A percentile compares a stretch with the other conserved stretches of the same genome.
These are phyloP conservation scores for Avahi laniger DNA, from an alignment of 2,797 vertebrate genomes.

Conservation along the genomic window DNA sequence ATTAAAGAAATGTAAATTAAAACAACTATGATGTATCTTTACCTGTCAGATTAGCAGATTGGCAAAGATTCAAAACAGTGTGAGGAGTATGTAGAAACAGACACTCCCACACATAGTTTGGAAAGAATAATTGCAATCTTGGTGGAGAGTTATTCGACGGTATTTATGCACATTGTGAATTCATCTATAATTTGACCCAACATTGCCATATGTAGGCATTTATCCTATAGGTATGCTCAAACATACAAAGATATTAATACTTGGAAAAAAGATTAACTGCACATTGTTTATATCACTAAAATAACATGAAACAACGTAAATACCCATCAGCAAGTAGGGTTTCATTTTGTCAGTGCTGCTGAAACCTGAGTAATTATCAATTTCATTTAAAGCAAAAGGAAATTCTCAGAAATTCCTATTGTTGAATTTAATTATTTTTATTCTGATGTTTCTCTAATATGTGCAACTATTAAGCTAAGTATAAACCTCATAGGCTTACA, in stretches of 20 bases:
- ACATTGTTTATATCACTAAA: slow-evolving; percentile 13
- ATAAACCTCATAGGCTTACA: not conserved
- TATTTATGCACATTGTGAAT: slow-evolving; percentile 4
- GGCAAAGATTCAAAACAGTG: not conserved
- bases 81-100: not conserved
- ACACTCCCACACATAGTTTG: not conserved
- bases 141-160: not conserved
- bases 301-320: not conserved
- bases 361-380: not conserved
- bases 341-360: slow-evolving; percentile 33
- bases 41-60: not conserved
- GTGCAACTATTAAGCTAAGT: not conserved
- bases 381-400: not conserved
- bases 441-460: slow-evolving; percentile 17
- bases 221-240: not conserved
- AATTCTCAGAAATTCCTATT: slow-evolving; percentile 11
- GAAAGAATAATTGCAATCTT: not conserved
- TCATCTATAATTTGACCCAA: slow-evolving; percentile 2
- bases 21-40: not conserved
- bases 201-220: not conserved
- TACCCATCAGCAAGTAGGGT: not conserved
- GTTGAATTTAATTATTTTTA: slow-evolving; percentile 38
- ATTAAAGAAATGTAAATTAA: slow-evolving; percentile 29
- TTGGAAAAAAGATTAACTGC: slow-evolving; percentile 29
- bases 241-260: not conserved